Evolutionary conservation across 2,888 invertebrate species (phyloP).

Genomic region (Sipha maydis): DNA sequence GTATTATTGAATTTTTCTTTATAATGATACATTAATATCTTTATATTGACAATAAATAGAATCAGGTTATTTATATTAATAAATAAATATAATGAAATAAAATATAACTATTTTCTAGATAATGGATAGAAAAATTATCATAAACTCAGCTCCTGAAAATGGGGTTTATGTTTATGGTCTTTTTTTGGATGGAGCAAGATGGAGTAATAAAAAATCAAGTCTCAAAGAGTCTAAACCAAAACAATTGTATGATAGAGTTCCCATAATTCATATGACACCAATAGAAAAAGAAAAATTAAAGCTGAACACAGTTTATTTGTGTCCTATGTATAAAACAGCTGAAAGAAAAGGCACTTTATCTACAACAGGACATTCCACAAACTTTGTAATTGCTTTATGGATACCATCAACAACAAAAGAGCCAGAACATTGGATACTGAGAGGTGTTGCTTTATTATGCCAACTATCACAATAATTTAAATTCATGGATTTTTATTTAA

Average conservation of each 20-base stretch:
- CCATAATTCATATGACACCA: conserved; percentile 81
- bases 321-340: conserved; percentile 84
- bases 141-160: conserved; percentile 69
- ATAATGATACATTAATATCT: no score
- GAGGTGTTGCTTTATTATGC: conserved; percentile 82
- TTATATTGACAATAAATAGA: neutral
- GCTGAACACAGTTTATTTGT: conserved; percentile 73
- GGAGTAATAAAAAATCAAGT: conserved; percentile 74
- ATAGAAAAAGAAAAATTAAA: conserved; percentile 70
- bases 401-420: conserved; percentile 74
- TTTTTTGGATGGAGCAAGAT: conserved; percentile 87
- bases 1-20: neutral
- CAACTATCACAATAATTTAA: conserved; percentile 75
- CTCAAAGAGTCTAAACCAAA: conserved; percentile 81
- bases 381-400: conserved; percentile 82
- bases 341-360: conserved; percentile 82
- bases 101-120: conserved; percentile 33
- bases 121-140: conserved; percentile 39
- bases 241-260: conserved; percentile 81
- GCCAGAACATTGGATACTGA: conserved; percentile 81
- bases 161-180: conserved; percentile 80
- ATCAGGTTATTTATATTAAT: neutral
- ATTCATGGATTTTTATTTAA: neutral
- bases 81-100: neutral
- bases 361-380: conserved; percentile 87